Base-by-base conservation (phyloP, 2,113 vertebrate genomes). In the Tachysurus vachellii region DNA sequence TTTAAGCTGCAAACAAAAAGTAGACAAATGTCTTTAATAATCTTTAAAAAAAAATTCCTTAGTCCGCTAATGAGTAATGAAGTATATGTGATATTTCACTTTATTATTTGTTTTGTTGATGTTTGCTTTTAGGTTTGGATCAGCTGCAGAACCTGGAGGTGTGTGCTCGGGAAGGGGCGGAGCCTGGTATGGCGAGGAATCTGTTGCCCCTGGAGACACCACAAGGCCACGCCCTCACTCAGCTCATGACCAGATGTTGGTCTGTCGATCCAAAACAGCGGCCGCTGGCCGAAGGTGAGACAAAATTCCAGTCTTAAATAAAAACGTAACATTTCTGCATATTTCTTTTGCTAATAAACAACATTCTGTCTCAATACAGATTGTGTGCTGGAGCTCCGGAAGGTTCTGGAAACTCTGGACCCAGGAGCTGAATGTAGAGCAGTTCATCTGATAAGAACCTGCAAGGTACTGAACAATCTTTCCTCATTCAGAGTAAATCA, bases 161-260 rank as follows among this genome's bases (percentile, higher is more conserved):
- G 13, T 85, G n/a, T 4, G 17, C 75, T 17, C 84, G 80, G 59
- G 56, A 73, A 4, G 75, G 82, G 47, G 9, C 54, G 47, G 66
- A 79, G 71, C 26, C 86, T 31, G 84, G 76, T 76, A 23, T 59
- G 3, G 77, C 23, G 21, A 66, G 75, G 23, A 73, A 77, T 53
- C 16, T 88, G 36, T 56, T 91, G 75, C 86, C 87, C 11, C 47
- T 44, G 0, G 82, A 81, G 56, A 88, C 86, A 31, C 80, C 85
- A 26, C 81, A 85, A 12, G 12, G 80, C 42, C 85, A 79, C 28
- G 79, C 62, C 17, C 91, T 93, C 31, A 50, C 80, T 17, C 86
- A 84, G 47, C 88, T 93, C n/a, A 89, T 91, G 3, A n/a, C 71
- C 4, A 82, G 73, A 54, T 93, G 91, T 86, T 91, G 87, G 86